A percentile compares a stretch with the other conserved stretches of the same genome.
These are phyloP conservation scores for Zaprionus bogoriensis DNA, from an alignment of 2,888 invertebrate genomes.

Conservation along the genomic window DNA sequence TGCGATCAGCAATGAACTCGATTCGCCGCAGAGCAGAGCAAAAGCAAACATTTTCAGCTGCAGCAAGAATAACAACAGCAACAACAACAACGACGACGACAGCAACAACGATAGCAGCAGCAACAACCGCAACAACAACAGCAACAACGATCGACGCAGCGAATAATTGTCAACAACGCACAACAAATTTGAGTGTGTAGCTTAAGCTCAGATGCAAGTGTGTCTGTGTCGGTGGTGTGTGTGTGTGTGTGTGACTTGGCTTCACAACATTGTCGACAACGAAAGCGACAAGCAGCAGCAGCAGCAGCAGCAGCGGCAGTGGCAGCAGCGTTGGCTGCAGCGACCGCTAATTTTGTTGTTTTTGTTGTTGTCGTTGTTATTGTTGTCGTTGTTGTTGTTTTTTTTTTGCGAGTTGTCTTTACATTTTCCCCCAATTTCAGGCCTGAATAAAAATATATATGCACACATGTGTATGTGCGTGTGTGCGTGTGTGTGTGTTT, in stretches of 20 bases:
- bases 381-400: constrained; percentile 5
- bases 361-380: constrained; percentile 2
- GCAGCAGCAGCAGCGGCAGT: constrained; percentile 1
- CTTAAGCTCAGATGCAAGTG: constrained; percentile 4
- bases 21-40: constrained; percentile 45
- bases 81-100: constrained; percentile 3
- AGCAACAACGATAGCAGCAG: constrained; percentile 2
- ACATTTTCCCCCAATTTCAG: constrained; percentile 41
- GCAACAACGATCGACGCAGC: constrained; percentile 5
- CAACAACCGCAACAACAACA: constrained; percentile 1
- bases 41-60: constrained; percentile 42
- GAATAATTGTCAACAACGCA: constrained; percentile 53
- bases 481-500: not conserved
- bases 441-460: constrained; percentile 37
- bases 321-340: constrained; percentile 5
- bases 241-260: constrained; percentile 26
- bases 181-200: constrained; percentile 35
- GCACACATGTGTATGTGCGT: not conserved
- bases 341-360: constrained; percentile 20
- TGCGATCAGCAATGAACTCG: constrained; percentile 53
- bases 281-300: constrained; percentile 22
- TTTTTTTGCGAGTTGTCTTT: constrained; percentile 29
- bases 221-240: constrained; percentile 13
- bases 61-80: constrained; percentile 13
- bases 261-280: constrained; percentile 44